Base-by-base conservation (phyloP, 2,888 invertebrate species). In the Drosophila picticornis region DNA sequence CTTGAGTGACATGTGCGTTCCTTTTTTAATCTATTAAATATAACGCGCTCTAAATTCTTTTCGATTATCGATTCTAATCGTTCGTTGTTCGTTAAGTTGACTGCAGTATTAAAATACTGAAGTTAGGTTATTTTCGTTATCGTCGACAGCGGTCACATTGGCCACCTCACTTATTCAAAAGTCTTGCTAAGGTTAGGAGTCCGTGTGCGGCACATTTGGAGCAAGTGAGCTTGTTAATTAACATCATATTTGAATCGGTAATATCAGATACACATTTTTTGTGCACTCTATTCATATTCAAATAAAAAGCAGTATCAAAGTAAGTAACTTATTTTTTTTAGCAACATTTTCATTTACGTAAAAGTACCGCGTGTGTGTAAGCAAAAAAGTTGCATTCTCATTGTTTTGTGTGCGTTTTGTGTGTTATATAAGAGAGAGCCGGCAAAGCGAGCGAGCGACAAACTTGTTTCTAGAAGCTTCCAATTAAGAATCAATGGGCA, bases 211-310 rank as follows among this genome's bases (percentile, higher is more conserved):
- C 85, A 82, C 79, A 76, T 74, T 82, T 76, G 63, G 48, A 78
- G 78, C 82, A 78, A 84, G 80, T 84, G 76, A 80, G 71, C 83
- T 73, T 80, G 75, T 85, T 70, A 82, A 82, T 84, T 82, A 70
- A 84, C 77, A 80, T 83, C 88, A 75, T 82, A 55, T 74, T 46
- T 60, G 51, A 81, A 52, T 77, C 68, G 65, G 67, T 60, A 84
- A 53, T 60, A 75, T 38, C 31, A 65, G 46, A 68, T 36, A 68
- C 31, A 61, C 75, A 70, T 53, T 43, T 46, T 64, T 73, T 61
- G 55, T 53, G 13, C 53, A 55, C 36, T 46, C 19, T 48, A 29
- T 46, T 58, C 16, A 11, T 48, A 71, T 58, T 46, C 53, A 64
- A 71, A 81, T 43, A 57, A 81, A 38, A 66, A 76, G 29, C 38